These are phyloP conservation scores for Lonchura striata DNA, from an alignment of 2,113 vertebrate species.

Conservation along the genomic window DNA sequence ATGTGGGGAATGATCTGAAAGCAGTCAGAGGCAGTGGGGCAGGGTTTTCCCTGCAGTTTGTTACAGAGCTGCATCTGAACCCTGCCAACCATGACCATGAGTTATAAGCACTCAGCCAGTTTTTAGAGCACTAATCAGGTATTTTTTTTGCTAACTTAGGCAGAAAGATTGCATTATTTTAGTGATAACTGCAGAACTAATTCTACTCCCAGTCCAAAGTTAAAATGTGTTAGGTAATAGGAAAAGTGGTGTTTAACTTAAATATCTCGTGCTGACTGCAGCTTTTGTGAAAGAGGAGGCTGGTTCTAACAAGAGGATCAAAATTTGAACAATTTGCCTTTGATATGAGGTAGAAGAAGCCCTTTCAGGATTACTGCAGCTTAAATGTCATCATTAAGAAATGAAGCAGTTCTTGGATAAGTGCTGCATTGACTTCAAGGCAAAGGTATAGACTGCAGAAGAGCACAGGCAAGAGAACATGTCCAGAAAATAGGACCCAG, in stretches of 20 bases:
- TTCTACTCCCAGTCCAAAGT: not conserved
- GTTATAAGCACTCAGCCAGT: not conserved
- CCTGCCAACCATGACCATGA: not conserved
- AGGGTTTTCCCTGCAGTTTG: not conserved
- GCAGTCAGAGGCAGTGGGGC: not conserved
- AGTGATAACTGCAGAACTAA: not conserved
- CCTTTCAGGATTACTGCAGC: not conserved
- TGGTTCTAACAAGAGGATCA: not conserved
- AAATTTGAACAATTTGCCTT: not conserved
- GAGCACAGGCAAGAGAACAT: not conserved
- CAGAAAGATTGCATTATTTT: conserved; percentile 3
- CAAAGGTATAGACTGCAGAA: not conserved
- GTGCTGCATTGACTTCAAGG: not conserved
- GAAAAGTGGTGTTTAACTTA: not conserved
- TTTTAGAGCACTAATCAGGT: not conserved
- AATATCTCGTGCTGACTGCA: not conserved
- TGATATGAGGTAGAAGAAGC: not conserved
- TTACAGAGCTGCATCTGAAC: not conserved
- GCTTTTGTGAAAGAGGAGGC: not conserved
- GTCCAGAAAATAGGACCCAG: not conserved
- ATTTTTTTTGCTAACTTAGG: conserved; percentile 10
- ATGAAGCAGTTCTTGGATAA: not conserved
- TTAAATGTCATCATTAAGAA: not conserved
- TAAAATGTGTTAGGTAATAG: not conserved
- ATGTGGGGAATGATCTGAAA: not conserved